These are phyloP conservation scores for Rhodeus uyekii DNA, from an alignment of 2,797 vertebrate genomes.

Conservation along the genomic window DNA sequence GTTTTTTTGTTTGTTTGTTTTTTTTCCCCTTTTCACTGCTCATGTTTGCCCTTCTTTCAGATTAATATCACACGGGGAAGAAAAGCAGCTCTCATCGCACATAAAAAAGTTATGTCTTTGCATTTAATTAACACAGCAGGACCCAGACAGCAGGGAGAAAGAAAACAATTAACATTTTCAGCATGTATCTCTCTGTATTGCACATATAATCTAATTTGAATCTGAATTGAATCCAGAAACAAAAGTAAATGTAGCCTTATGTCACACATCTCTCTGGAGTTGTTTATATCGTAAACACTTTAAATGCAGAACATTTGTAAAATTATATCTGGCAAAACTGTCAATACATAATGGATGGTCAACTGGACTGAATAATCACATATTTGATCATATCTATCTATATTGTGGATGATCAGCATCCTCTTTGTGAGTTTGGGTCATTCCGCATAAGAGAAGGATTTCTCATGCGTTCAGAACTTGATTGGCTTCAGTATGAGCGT, in stretches of 20 bases:
- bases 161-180: slow-evolving; percentile 51
- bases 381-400: slow-evolving; percentile 13
- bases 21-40: slow-evolving; percentile 20
- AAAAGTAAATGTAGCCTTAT: slow-evolving; percentile 28
- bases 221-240: slow-evolving; percentile 34
- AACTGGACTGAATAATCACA: slow-evolving; percentile 22
- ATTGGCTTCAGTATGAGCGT: slow-evolving; percentile 23
- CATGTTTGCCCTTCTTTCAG: slow-evolving; percentile 34
- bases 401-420: background rate
- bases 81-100: slow-evolving; percentile 44
- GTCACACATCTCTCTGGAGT: slow-evolving; percentile 9
- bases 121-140: slow-evolving; percentile 57
- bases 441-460: background rate
- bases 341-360: background rate
- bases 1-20: slow-evolving; percentile 23
- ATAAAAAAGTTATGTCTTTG: slow-evolving; percentile 41
- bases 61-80: slow-evolving; percentile 23
- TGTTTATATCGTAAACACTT: slow-evolving; percentile 20
- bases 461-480: slow-evolving; percentile 21
- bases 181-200: slow-evolving; percentile 43
- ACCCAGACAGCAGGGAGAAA: slow-evolving; percentile 46
- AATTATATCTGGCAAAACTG: slow-evolving; percentile 6
- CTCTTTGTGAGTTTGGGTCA: background rate
- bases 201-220: slow-evolving; percentile 44
- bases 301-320: slow-evolving; percentile 6